Evolutionary conservation across 2,113 vertebrate species (phyloP), one percentile per base, ranked within the genome.

Genomic region (Speoplatyrhinus poulsoni): DNA sequence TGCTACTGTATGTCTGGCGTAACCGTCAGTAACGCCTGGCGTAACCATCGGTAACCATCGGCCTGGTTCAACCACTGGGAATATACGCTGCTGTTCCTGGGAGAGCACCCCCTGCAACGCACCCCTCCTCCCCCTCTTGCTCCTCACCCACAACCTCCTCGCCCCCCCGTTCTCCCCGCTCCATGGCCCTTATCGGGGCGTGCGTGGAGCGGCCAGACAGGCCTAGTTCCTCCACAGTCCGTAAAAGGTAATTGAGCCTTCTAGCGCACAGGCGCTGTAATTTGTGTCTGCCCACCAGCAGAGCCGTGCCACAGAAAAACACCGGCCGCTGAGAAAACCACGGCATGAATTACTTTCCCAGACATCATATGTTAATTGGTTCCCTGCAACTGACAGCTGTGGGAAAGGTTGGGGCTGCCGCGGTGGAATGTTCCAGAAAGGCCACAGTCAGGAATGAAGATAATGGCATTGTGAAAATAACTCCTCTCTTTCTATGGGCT

Each of bases 301-400:
- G 63, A 79, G 81, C 85, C 69, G 81, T 70, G 83, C 87, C 91
- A 91, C 86, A 88, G 26, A 90, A 41, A 41, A 41, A 41, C 36
- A 8, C 36, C 36, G 6, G 4, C 36, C 36, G 36, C 36, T 41
- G 36, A 88, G 69, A 68, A 32, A 9, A 36, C 13, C 46, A 46
- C 86, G 79, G 75, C 58, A 70, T 75, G 82, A 90, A 85, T 77
- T 83, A 82, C 87, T 90, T 81, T 75, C 79, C 86, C 70, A 69
- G 80, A 87, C 88, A 89, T 81, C 84, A 80, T 88, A 91, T 92
- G 85, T 86, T 92, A 93, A 92, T 92, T 92, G 89, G 75, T 82
- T 86, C 80, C 70, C 84, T 78, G 59, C 85, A 80, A 86, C 65
- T 87, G 85, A 88, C 83, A 87, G 83, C 71, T 74, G 79, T 82